Base-by-base conservation (phyloP, 2,888 invertebrate genomes). In the Ceratothoa steindachneri region DNA sequence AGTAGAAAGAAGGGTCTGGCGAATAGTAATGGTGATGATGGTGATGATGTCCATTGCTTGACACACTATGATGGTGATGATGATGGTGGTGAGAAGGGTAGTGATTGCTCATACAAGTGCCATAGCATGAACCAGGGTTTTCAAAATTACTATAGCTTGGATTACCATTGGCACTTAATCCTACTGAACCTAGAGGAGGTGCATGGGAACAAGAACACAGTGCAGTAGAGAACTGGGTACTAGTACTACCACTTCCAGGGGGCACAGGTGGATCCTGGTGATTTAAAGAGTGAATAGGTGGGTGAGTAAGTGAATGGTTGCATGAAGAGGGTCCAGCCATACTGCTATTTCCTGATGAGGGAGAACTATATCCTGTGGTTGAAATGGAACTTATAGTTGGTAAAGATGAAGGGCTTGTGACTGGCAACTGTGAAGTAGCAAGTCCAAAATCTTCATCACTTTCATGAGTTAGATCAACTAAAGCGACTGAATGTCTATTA, bases 401-500 rank as follows among this genome's bases (percentile, higher is more conserved):
- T 2, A 24, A 24, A 60, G 60, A 60, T 7, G 19, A 24, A n/a
- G 12, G 19, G 12, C 22, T 24, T 4, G 60, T 7, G 27, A 12
- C 12, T 22, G n/a, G 19, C 12, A 24, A 24, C n/a, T n/a, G 22
- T 22, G 60, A 60, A 60, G 67, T 9, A 22, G 67, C 15, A 12
- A 30, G 29, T 2, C n/a, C 41, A 22, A 76, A 67, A 24, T 78
- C 78, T 30, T 73, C 75, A 66, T 75, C 78, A 75, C 78, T 78
- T 67, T 88, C 89, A 67, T 86, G 86, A 1, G 89, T 89, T 78
- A 89, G 83, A 83, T 89, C 89, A 76, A 89, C 87, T 22, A 87
- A 84, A 69, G 85, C 83, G 69, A 88, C 87, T 30, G 87, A 86
- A 78, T 73, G 64, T 5, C 41, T 30, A n/a, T 51, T 1, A 22